A percentile compares a stretch with the other conserved stretches of the same genome.
These are phyloP conservation scores for Hoplostethus atlanticus DNA, from an alignment of 2,797 vertebrate genomes.

Conservation along the genomic window DNA sequence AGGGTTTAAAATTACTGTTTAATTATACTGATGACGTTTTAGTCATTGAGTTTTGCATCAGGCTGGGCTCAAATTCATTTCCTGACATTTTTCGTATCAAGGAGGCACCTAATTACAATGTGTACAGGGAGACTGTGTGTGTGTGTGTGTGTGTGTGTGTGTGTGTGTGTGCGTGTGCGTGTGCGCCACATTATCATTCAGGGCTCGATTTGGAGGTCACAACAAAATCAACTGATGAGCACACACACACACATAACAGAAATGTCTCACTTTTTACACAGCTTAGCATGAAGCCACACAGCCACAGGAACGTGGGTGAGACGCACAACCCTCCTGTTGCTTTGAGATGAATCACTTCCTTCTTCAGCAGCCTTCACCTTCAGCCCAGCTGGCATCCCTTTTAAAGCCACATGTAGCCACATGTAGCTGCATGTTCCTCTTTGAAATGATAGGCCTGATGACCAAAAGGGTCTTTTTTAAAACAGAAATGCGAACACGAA, in stretches of 20 bases:
- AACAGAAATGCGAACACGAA: no score
- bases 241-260: no score
- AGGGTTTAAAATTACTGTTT: background rate
- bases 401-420: background rate
- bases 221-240: slow-evolving; percentile 5
- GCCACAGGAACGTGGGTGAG: background rate
- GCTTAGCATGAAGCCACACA: slow-evolving; percentile 2
- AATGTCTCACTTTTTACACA: background rate
- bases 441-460: background rate
- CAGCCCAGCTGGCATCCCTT: slow-evolving; percentile 18
- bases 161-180: background rate
- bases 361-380: slow-evolving; percentile 11
- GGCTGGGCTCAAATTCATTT: no score
- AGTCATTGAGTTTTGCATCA: no score
- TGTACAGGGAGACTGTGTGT: background rate
- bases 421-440: background rate
- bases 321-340: background rate
- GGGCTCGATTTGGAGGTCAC: background rate
- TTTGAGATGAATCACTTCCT: background rate
- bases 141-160: background rate
- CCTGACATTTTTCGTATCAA: no score
- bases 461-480: no score
- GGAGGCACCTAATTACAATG: no score
- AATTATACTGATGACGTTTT: no score
- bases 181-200: slow-evolving; percentile 11